Percentiles rank a stretch among this genome's conserved stretches.
These are phyloP conservation scores for Danaus chrysippus DNA, from an alignment of 2,888 invertebrate genomes.

Conservation along the genomic window DNA sequence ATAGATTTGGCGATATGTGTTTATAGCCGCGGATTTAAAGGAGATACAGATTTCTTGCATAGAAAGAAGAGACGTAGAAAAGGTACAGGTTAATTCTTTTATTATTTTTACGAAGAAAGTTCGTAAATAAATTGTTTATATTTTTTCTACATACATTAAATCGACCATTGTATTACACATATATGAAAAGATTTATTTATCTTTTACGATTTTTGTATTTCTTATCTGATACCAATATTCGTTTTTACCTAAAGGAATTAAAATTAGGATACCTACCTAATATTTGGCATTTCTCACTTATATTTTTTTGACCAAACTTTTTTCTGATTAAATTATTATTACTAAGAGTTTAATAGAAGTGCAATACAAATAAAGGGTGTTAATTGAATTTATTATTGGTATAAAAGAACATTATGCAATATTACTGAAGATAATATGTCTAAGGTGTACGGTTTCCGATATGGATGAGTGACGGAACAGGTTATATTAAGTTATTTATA, in stretches of 20 bases:
- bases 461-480: not conserved
- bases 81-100: conserved; percentile 34
- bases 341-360: not conserved
- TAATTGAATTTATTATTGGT: not conserved
- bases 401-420: not conserved
- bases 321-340: not conserved
- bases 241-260: not conserved
- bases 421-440: not conserved
- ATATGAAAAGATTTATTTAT: no score
- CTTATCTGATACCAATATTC: no score
- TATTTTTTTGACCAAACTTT: not conserved
- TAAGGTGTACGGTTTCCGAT: not conserved
- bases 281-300: not conserved
- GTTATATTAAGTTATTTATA: conserved; percentile 13
- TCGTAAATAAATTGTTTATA: no score
- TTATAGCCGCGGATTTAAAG: conserved; percentile 29
- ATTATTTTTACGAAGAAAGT: not conserved
- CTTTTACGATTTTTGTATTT: no score
- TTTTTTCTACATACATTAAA: no score
- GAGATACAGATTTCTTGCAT: conserved; percentile 21
- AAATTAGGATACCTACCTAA: not conserved
- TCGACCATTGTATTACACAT: no score
- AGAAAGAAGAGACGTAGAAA: conserved; percentile 39
- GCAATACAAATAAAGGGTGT: no score
- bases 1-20: conserved; percentile 48